Evolutionary conservation across 2,113 vertebrate genomes (phyloP), one percentile per base, ranked within the genome.

Genomic region (Eolophus roseicapilla): DNA sequence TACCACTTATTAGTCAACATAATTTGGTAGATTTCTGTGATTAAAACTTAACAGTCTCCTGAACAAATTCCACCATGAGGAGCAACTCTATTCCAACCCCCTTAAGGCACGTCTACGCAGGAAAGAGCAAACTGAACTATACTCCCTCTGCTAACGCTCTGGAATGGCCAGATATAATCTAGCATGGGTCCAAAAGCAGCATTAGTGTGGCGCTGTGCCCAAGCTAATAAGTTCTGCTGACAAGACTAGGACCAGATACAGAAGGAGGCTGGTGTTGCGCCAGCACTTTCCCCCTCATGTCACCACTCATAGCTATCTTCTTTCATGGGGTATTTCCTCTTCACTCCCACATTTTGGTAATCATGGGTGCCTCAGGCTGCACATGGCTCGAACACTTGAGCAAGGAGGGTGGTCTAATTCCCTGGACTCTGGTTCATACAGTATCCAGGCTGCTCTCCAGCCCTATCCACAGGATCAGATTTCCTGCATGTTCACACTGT

Each of bases 171-270:
- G 77, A 92, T 71, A 60, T 5, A 79, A 76, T 47, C 86, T 47
- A 95, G 21, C 29, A 39, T 16, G 62, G 27, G 47, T 91, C 83
- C 83, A 93, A 95, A 92, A 82, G 73, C 91, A 95, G 86, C 77
- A 82, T 75, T 93, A 68, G 43, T 43, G 29, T 82, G 94, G 89
- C 86, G 1, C 39, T 19, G 21, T 60, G 89, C 87, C 90, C 83
- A 89, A 37, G 24, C 33, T 78, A 68, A 13, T 64, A 76, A 84
- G 27, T 88, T 43, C 73, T 83, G 20, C 76, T 95, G 93, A 82
- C 85, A 92, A 74, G 64, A 64, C 46, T 33, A 73, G 37, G 69
- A 94, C 63, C 73, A 94, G 82, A 92, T 37, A 83, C 62, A 93
- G 65, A 81, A 73, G 60, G 2, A 73, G 35, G 13, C 60, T 90